Conservation (phyloP, 2,113 vertebrate genomes). For the Corvus hawaiiensis region DNA sequence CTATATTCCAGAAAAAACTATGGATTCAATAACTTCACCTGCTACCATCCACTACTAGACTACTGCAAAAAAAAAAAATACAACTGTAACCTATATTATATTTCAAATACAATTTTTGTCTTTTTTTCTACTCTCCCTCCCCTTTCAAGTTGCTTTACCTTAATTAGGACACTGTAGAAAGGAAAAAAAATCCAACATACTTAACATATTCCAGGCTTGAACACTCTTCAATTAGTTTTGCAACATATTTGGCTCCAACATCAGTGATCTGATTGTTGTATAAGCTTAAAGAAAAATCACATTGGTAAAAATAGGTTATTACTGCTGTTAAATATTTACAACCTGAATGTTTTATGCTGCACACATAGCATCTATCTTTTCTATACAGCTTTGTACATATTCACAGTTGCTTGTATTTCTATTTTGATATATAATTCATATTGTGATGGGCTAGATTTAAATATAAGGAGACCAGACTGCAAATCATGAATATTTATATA, state of each 20-base stretch:
- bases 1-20: background rate
- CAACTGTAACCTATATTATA: background rate
- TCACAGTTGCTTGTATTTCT: background rate
- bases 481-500: background rate
- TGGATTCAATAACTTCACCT: background rate
- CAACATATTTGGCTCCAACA: constrained; percentile 81
- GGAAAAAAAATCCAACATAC: constrained; percentile 68
- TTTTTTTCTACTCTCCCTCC: background rate
- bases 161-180: background rate
- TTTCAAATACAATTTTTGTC: background rate
- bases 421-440: background rate
- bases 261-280: constrained; percentile 94
- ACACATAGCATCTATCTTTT: background rate
- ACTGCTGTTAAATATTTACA: constrained; percentile 7
- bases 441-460: background rate
- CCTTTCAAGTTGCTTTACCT: background rate
- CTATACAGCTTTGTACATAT: background rate
- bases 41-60: background rate
- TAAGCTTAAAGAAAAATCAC: constrained; percentile 76
- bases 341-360: background rate
- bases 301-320: constrained; percentile 20
- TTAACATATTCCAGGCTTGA: constrained; percentile 81
- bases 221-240: constrained; percentile 87
- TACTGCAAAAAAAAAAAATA: background rate
- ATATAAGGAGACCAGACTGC: background rate